Percentiles rank a stretch among this genome's conserved stretches.
Evolutionary conservation across 2,797 vertebrate genomes (phyloP).

Genomic region (Ctenosaura bakeri): DNA sequence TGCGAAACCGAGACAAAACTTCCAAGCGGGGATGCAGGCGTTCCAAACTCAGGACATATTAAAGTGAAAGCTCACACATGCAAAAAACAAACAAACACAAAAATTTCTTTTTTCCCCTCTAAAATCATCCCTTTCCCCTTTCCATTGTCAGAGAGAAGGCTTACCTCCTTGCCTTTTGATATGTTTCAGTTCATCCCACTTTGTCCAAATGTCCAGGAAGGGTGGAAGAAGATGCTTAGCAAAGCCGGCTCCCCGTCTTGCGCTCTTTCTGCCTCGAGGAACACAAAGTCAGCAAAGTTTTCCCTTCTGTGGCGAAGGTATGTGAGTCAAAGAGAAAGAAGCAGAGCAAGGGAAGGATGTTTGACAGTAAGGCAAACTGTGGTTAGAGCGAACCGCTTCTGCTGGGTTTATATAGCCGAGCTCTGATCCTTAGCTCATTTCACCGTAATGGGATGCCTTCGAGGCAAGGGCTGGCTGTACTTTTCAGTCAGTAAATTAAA

Average conservation of each 20-base stretch:
- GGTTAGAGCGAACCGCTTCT: constrained; percentile 76
- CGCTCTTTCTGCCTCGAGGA: constrained; percentile 59
- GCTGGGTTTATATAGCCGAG: constrained; percentile 83
- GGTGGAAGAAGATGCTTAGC: constrained; percentile 31
- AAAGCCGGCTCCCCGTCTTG: background rate
- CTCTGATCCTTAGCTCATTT: constrained; percentile 77
- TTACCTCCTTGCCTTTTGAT: constrained; percentile 74
- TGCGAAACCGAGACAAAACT: background rate
- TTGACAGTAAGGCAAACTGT: constrained; percentile 76
- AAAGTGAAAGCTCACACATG: background rate
- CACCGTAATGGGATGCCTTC: constrained; percentile 86
- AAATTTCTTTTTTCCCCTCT: background rate
- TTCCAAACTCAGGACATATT: background rate
- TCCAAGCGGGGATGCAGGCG: background rate
- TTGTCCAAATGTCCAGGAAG: constrained; percentile 55
- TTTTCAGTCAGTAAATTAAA: constrained; percentile 83
- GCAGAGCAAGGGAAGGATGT: constrained; percentile 30
- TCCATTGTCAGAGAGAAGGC: constrained; percentile 29
- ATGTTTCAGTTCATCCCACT: constrained; percentile 56
- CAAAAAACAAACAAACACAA: too few relatives aligned
- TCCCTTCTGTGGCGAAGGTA: background rate
- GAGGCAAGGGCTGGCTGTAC: constrained; percentile 71
- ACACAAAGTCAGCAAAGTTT: constrained; percentile 57
- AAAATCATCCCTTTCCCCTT: background rate
- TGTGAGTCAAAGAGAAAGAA: background rate